Base-by-base conservation (phyloP, 2,888 invertebrate genomes). In the Vanessa cardui region DNA sequence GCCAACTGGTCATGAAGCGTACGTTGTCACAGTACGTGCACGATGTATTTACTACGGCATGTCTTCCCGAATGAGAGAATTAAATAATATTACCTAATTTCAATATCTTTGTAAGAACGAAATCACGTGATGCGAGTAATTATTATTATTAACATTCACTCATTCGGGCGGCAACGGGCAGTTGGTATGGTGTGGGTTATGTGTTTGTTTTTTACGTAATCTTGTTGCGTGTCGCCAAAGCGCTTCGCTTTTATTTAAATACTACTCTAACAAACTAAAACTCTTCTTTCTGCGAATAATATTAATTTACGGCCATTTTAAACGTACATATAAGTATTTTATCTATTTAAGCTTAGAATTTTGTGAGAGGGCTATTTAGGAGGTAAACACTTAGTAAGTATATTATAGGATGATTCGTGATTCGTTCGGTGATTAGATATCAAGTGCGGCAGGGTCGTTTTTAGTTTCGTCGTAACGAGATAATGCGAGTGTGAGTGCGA, bases 21-120 rank as follows among this genome's bases (percentile, higher is more conserved):
- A 83, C 83, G 82, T 92, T 78, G 84, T 84, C 80, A 92, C 90
- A 87, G 92, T 92, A 92, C 85, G 92, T 92, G 79, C 75, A 84
- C 80, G 76, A 76, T 75, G 77, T 78, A 80, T 79, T 84, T 78
- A 88, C 85, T 88, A 85, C 83, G 66, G 78, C 77, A 73, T 62
- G 70, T 64, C 69, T 78, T 73, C 61, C 73, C 77, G 77, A 79
- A 77, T 74, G 72, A 80, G 75, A 56, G 69, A 72, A 64, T 68
- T 58, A 70, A 58, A 31, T 39, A 58, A 65, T 16, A 49, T 58
- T 54, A n/a, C n/a, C n/a, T n/a, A 5, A 31, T 26, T 56, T 16
- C 21, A 33, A 6, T 33, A n/a, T n/a, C 31, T 39, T 39, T 39
- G 9, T 39, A 39, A 39, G 9, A 39, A 9, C 2, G 9, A 39